These are phyloP conservation scores for Tyto alba DNA, from an alignment of 2,113 vertebrate species.

Conservation along the genomic window DNA sequence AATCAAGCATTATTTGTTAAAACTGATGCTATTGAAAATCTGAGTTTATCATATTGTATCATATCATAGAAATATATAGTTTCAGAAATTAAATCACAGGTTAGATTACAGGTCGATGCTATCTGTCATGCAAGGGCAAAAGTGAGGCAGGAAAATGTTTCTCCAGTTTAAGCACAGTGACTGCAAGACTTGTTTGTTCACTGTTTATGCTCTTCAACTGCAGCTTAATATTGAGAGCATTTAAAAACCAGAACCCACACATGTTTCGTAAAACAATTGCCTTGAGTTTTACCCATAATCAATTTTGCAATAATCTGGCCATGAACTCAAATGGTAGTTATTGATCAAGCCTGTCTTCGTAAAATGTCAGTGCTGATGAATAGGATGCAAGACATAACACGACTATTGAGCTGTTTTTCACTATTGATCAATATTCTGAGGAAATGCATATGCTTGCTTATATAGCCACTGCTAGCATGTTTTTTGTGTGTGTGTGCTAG, in stretches of 20 bases:
- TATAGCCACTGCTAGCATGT: not conserved
- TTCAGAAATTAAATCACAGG: not conserved
- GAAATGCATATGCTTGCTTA: not conserved
- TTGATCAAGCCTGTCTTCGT: not conserved
- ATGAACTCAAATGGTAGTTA: not conserved
- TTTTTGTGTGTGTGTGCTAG: not conserved
- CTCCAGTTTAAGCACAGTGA: not conserved
- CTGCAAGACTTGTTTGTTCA: not conserved
- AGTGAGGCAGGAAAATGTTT: not conserved
- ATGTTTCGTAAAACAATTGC: not conserved
- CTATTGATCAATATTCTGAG: not conserved
- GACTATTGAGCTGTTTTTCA: not conserved
- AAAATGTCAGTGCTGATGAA: constrained; percentile 22
- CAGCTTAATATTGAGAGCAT: not conserved
- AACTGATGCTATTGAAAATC: not conserved
- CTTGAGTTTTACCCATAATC: not conserved
- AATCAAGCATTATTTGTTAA: not conserved
- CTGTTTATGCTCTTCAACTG: not conserved
- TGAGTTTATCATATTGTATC: not conserved
- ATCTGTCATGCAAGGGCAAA: not conserved
- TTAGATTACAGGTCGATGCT: not conserved
- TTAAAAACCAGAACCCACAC: not conserved
- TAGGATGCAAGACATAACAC: not conserved
- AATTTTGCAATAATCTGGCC: constrained; percentile 20
- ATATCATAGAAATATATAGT: not conserved